phyloP scores from a whole-genome alignment of 2,888 invertebrate species.

The Andrena minutula region DNA sequence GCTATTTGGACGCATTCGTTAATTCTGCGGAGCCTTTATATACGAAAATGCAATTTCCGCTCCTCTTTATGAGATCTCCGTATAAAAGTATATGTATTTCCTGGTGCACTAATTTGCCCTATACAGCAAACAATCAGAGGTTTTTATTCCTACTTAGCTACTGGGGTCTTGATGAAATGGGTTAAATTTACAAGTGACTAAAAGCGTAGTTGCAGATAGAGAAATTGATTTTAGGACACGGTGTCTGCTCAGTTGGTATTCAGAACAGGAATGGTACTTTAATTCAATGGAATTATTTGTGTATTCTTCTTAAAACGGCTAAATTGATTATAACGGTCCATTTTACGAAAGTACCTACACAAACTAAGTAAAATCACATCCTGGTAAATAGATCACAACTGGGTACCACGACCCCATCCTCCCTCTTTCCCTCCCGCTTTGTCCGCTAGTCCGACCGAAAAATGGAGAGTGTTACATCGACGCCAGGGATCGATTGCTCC shows the following conservation, averaged over 20 bases:
- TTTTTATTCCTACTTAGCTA: no score
- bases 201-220: no score
- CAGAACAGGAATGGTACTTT: neutral
- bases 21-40: neutral
- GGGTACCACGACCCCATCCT: neutral
- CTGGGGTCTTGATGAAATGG: no score
- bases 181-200: no score
- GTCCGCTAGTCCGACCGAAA: conserved; percentile 64
- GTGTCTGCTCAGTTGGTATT: no score
- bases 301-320: neutral
- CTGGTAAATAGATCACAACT: conserved; percentile 25
- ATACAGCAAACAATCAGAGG: no score
- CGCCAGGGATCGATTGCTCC: conserved; percentile 66
- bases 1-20: conserved; percentile 1
- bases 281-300: neutral
- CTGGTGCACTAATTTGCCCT: no score
- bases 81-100: no score
- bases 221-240: no score
- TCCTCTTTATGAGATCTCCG: no score
- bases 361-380: neutral
- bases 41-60: no score
- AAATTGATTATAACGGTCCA: neutral
- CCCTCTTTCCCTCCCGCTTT: conserved; percentile 10
- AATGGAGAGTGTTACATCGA: conserved; percentile 68
- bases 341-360: neutral